Base-by-base conservation (phyloP, 2,888 invertebrate genomes). In the Hydrotaea diabolus region DNA sequence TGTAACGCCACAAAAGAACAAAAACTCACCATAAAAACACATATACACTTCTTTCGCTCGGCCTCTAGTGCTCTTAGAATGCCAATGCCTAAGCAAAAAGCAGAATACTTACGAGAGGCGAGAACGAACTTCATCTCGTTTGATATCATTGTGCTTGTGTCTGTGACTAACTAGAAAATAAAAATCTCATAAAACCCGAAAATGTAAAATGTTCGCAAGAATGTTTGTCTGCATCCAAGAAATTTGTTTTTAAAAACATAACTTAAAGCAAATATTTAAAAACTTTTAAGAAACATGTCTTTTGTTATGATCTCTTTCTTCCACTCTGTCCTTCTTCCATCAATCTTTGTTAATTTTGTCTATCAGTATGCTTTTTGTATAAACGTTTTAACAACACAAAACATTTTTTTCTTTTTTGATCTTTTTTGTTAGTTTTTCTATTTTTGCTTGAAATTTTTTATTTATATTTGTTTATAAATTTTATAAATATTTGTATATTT, bases 341-440 rank as follows among this genome's bases (percentile, higher is more conserved):
- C 39, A 43, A 66, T 36, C 31, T 66, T 11, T 66, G 43, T 46
- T 13, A 11, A 21, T 3, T 59, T 26, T 59, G 26, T 59, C 9
- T 43, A 2, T 43, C 23, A n/a, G n/a, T n/a, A n/a, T n/a, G n/a
- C 5, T 59, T 26, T 69, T 69, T 69, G 46, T 69, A 43, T 43
- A 82, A 80, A 73, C 49, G 82, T 59, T 76, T 82, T 76, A 62
- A 59, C 31, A 78, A 80, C 86, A 80, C 86, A 88, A 77, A 85
- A 78, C 86, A 80, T 82, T 82, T 55, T 13, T 69, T 39, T 23
- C 23, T 69, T 69, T 66, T 2, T 75, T 66, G 3, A 36, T 66
- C 39, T 62, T 55, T 17, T 59, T 71, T 71, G 11, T 43, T 46
- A 77, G 26, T 83, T 76, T 69, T 9, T 81, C 74, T 62, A n/a